Base-by-base conservation (phyloP, 2,797 vertebrate species). In the Echiichthys vipera region DNA sequence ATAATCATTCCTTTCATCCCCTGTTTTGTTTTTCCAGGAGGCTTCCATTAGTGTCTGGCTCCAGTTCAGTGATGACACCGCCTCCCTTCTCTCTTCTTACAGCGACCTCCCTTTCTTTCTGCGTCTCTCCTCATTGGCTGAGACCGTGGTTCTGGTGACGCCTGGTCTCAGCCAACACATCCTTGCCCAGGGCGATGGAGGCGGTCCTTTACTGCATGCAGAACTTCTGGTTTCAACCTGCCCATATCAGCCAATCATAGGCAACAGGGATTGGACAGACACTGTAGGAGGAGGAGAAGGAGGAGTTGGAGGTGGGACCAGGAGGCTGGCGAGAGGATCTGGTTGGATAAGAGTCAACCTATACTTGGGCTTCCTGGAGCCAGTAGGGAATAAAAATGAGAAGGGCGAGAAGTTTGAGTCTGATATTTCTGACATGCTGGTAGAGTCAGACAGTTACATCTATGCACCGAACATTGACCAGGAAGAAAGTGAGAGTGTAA, bases 261-360 rank as follows among this genome's bases (percentile, higher is more conserved):
- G 24, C 1, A 37, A 42, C 9, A 9, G 18, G 6, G 84, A 87
- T 5, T 54, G 53, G 66, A 70, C n/a, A 0, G 65, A 71, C 18
- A 10, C 24, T 1, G 49, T 36, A n/a, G 54, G 64, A 58, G 29
- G 13, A 32, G n/a, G n/a, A n/a, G n/a, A n/a, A n/a, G n/a, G n/a
- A n/a, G n/a, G n/a, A n/a, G n/a, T n/a, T n/a, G n/a, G n/a, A n/a
- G 58, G 63, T 0, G 39, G 76, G 14, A 83, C 71, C 7, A 77
- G 61, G 64, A 88, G 68, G 75, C 71, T 95, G 64, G 91, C 93
- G 0, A 84, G 61, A 57, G 94, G 94, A 13, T 94, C 94, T 3
- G 94, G 94, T 9, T 95, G 94, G 94, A 87, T 95, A 64, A 81
- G 94, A 34, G 94, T 95, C 29, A 94, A 94, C 49, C 70, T 95